These are phyloP conservation scores for Pangasius larnaudii DNA, from an alignment of 2,797 vertebrate species.

Conservation along the genomic window DNA sequence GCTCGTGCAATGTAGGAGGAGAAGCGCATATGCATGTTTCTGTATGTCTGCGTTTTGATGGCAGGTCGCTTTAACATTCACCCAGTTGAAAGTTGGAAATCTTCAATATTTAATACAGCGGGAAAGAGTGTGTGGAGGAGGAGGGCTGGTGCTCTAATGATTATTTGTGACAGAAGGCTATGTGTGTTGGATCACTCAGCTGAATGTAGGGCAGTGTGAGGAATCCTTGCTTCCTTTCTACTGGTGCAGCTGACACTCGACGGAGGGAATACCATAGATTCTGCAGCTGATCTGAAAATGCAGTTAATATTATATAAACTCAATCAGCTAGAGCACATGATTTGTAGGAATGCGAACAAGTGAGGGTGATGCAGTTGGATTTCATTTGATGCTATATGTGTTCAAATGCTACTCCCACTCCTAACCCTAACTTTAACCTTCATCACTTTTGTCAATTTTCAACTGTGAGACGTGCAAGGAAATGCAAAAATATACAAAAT, in stretches of 20 bases:
- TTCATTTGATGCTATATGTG: not conserved
- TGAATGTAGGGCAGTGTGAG: conserved; percentile 62
- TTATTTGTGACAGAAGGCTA: conserved; percentile 61
- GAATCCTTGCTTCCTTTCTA: conserved; percentile 45
- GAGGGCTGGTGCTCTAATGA: conserved; percentile 54
- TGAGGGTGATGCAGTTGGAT: not conserved
- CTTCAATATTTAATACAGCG: conserved; percentile 68
- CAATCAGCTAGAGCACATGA: not conserved
- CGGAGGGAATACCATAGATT: conserved; percentile 21
- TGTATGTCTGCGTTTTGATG: conserved; percentile 52
- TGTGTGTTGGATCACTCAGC: conserved; percentile 58
- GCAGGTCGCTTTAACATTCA: conserved; percentile 52
- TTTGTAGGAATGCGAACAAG: not conserved
- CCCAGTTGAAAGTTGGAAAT: conserved; percentile 67
- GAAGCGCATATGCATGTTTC: conserved; percentile 16
- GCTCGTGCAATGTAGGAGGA: conserved; percentile 36
- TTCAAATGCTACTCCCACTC: not conserved
- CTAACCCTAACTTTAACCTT: not conserved
- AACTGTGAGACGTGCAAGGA: not conserved
- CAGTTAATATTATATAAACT: not conserved
- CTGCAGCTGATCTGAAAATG: conserved; percentile 35
- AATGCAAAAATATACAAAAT: not conserved
- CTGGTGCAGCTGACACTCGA: not conserved
- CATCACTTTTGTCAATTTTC: not conserved
- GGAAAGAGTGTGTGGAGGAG: conserved; percentile 45